A percentile compares a stretch with the other conserved stretches of the same genome.
These are phyloP conservation scores for Pristionchus japonicus DNA, from an alignment of 2,888 invertebrate genomes.

Conservation along the genomic window DNA sequence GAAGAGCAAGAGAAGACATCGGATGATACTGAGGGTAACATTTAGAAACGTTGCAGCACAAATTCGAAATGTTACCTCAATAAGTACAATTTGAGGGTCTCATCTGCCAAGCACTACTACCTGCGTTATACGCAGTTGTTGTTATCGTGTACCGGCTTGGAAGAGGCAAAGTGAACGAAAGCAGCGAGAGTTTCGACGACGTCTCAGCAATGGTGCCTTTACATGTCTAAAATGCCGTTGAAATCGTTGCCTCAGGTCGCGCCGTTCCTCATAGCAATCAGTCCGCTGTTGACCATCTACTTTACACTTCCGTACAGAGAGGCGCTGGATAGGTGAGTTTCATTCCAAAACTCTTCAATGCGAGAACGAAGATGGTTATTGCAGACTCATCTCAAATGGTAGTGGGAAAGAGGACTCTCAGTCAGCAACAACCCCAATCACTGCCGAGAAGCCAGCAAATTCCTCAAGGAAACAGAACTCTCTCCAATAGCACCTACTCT, in stretches of 20 bases:
- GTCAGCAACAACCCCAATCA: no score
- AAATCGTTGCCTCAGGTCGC: not conserved
- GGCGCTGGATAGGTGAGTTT: not conserved
- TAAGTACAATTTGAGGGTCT: not conserved
- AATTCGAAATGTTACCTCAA: not conserved
- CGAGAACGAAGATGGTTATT: no score
- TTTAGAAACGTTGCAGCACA: no score
- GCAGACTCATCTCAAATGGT: no score
- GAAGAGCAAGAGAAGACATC: not conserved
- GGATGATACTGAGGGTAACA: not conserved
- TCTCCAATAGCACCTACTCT: no score
- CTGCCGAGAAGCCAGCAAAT: no score
- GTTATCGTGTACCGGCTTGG: not conserved
- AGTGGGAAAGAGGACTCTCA: no score
- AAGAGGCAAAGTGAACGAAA: not conserved
- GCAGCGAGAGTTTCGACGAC: not conserved
- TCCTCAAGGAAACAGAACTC: no score
- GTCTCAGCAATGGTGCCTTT: not conserved
- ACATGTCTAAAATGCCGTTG: no score
- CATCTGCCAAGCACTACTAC: not conserved
- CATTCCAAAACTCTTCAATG: not conserved
- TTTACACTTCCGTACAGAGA: not conserved
- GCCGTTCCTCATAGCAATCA: not conserved
- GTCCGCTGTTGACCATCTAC: not conserved
- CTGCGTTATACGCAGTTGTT: not conserved